These are phyloP conservation scores for Glyptemys insculpta DNA, from an alignment of 2,797 vertebrate genomes.

Conservation along the genomic window DNA sequence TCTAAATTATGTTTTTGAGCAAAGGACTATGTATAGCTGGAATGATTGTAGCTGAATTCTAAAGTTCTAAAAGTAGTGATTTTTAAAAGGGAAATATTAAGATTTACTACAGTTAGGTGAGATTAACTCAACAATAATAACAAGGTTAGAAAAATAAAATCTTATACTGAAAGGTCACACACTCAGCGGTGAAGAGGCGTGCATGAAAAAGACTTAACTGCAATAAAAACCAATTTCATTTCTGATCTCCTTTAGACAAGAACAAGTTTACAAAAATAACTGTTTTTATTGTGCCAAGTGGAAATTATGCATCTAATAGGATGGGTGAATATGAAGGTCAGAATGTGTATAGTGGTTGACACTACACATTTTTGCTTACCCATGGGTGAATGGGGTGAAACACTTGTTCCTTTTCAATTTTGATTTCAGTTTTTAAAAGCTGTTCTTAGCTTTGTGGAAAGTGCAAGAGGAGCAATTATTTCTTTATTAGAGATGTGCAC, in stretches of 20 bases:
- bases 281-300: not conserved
- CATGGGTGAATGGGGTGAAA: not conserved
- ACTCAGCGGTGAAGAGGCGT: not conserved
- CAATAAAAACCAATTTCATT: not conserved
- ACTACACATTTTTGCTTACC: not conserved
- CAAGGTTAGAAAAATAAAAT: not conserved
- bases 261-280: not conserved
- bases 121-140: not conserved
- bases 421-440: not conserved
- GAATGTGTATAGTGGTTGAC: not conserved
- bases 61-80: not conserved
- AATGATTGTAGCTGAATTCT: not conserved
- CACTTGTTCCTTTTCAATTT: not conserved
- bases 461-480: not conserved
- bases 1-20: not conserved
- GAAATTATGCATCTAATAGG: not conserved
- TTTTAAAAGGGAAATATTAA: not conserved
- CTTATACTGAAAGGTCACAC: not conserved
- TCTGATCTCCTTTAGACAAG: not conserved
- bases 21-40: not conserved
- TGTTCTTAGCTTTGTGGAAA: not conserved
- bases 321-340: not conserved
- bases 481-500: not conserved
- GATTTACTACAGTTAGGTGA: not conserved
- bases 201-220: not conserved